Evolutionary conservation across 2,797 vertebrate species (phyloP).

Genomic region (Pangasius larnaudii): DNA sequence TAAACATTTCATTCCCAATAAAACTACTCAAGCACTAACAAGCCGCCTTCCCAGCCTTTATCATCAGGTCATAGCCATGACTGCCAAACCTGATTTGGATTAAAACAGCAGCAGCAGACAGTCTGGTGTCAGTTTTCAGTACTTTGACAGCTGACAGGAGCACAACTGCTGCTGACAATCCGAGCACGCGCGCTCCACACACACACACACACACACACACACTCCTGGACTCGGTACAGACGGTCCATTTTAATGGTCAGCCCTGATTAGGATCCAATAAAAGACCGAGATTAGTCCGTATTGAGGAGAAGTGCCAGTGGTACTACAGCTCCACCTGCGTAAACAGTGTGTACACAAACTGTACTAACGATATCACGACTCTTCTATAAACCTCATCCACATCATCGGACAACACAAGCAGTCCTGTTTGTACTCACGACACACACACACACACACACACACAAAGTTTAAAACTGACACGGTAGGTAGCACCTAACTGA

Average conservation of each 20-base stretch:
- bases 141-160: neutral
- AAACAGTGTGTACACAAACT: neutral
- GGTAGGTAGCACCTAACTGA: neutral
- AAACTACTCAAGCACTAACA: neutral
- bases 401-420: neutral
- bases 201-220: constrained; percentile 1
- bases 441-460: neutral
- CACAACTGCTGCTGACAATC: constrained; percentile 27
- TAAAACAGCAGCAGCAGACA: neutral
- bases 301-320: neutral
- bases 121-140: neutral
- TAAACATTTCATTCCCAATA: neutral
- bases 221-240: neutral
- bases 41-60: neutral
- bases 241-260: neutral
- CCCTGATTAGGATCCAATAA: neutral
- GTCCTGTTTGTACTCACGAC: neutral
- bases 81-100: neutral
- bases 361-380: neutral
- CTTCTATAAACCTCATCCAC: neutral
- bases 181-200: neutral
- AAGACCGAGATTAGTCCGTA: neutral
- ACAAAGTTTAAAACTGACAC: neutral
- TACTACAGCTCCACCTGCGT: neutral
- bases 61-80: neutral